Conservation (phyloP, 92 coral and sea anemone genomes). For the Plumapathes pennacea region DNA sequence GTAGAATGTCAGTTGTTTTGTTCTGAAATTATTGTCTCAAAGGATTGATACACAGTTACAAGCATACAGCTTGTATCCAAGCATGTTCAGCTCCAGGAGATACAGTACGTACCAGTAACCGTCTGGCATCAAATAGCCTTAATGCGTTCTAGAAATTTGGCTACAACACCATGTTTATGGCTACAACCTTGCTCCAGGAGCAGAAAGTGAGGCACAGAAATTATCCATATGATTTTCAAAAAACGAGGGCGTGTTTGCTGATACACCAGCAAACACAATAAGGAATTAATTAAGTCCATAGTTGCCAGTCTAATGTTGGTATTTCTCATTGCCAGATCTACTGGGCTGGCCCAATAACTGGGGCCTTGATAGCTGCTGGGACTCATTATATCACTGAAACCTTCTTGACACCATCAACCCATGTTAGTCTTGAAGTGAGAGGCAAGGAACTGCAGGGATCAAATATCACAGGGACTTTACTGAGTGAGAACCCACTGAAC, state of each 20-base stretch:
- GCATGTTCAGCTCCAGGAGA: too few species aligned
- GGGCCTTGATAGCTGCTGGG: slow-evolving; percentile 46
- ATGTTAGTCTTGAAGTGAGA: slow-evolving; percentile 9
- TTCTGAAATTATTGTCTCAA: too few species aligned
- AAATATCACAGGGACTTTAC: neutral
- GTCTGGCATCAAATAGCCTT: neutral
- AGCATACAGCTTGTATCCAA: too few species aligned
- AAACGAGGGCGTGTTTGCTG: neutral
- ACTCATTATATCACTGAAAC: slow-evolving; percentile 6
- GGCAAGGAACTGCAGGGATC: slow-evolving; percentile 3
- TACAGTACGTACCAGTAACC: neutral
- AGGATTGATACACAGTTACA: too few species aligned
- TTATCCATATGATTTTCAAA: too few species aligned
- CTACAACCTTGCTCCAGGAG: neutral
- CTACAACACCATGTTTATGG: neutral
- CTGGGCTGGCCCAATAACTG: slow-evolving; percentile 57
- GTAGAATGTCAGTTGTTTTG: too few species aligned
- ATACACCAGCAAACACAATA: neutral
- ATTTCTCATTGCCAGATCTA: slow-evolving; percentile 30
- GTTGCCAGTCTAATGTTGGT: neutral
- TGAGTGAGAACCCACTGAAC: too few species aligned
- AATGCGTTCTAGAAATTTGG: neutral
- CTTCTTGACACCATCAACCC: slow-evolving; percentile 23
- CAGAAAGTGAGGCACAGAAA: neutral
- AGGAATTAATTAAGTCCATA: too few species aligned